Percentiles rank a stretch among this genome's conserved stretches.
These are phyloP conservation scores for Limnephilus marmoratus DNA, from an alignment of 2,888 invertebrate genomes.

Conservation along the genomic window DNA sequence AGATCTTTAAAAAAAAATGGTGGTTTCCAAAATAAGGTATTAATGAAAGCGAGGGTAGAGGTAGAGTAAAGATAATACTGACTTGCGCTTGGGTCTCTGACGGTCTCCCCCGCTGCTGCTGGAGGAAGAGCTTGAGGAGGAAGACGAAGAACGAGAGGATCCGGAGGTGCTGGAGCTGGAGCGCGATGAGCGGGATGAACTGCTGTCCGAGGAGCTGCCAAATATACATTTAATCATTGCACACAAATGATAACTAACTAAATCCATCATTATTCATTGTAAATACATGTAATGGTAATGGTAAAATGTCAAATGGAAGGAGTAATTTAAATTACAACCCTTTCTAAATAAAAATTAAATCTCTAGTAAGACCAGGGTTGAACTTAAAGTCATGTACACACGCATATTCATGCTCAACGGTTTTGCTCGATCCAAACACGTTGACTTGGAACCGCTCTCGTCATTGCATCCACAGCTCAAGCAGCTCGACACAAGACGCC, in stretches of 20 bases:
- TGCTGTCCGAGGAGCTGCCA: conserved; percentile 86
- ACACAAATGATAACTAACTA: neutral
- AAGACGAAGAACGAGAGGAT: conserved; percentile 78
- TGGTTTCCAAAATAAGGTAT: neutral
- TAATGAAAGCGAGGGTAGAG: neutral
- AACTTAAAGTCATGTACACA: neutral
- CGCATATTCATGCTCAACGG: no score
- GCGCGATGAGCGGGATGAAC: conserved; percentile 88
- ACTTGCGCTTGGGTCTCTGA: conserved; percentile 81
- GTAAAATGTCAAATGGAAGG: no score
- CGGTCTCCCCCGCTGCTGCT: conserved; percentile 82
- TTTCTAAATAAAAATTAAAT: neutral
- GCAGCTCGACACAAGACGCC: no score
- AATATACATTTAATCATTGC: conserved; percentile 28
- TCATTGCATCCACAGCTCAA: no score
- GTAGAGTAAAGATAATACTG: conserved; percentile 68
- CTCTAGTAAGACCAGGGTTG: neutral
- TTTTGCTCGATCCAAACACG: no score
- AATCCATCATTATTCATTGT: neutral
- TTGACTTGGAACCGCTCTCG: no score
- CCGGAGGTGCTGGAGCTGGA: conserved; percentile 88
- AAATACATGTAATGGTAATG: no score
- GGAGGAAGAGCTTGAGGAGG: conserved; percentile 78
- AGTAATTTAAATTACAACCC: neutral
- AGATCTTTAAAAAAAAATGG: neutral